Percentiles rank a stretch among this genome's conserved stretches.
Evolutionary conservation across 2,113 vertebrate species (phyloP).

Genomic region (Hyperopisus bebe): DNA sequence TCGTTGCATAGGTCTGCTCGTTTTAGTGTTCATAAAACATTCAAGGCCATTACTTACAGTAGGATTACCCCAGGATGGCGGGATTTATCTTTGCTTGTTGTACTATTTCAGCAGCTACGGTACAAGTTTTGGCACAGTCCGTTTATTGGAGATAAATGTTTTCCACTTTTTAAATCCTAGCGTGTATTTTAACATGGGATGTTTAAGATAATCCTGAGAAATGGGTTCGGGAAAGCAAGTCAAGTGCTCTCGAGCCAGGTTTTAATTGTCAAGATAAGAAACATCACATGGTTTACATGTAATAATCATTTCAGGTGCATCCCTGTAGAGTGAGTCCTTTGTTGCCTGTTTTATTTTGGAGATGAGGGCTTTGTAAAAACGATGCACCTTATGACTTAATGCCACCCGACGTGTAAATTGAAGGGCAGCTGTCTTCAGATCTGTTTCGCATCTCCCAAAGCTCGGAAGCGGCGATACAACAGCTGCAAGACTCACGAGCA

Average conservation of each 20-base stretch:
- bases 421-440: neutral
- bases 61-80: neutral
- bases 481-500: neutral
- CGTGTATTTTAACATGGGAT: neutral
- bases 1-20: neutral
- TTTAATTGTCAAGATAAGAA: neutral
- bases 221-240: neutral
- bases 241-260: neutral
- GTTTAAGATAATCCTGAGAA: neutral
- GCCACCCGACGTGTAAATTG: neutral
- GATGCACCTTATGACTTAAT: neutral
- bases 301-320: neutral
- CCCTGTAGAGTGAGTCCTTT: neutral
- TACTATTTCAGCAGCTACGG: neutral
- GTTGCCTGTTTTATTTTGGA: neutral
- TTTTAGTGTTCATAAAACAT: neutral
- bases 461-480: neutral
- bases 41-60: conserved; percentile 5
- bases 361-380: neutral
- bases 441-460: neutral
- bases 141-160: neutral
- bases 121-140: neutral
- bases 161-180: neutral
- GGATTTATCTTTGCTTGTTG: neutral
- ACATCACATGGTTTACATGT: neutral